Evolutionary conservation across 2,113 vertebrate species (phyloP).

Genomic region (Datnioides undecimradiatus): DNA sequence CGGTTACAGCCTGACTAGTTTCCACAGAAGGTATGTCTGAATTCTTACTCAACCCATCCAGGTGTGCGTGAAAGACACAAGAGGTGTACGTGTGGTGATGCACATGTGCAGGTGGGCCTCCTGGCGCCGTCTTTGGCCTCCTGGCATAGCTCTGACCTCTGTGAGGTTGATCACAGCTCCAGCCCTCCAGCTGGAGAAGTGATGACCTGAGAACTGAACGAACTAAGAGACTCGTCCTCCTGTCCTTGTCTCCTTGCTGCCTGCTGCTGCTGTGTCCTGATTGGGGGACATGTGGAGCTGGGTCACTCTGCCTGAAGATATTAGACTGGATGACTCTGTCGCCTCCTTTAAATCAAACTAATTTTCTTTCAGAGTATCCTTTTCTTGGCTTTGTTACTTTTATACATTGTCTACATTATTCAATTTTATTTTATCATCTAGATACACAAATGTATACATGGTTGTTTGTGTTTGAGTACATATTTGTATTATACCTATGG

Average conservation of each 20-base stretch:
- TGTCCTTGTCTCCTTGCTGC: constrained; percentile 64
- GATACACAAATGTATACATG: neutral
- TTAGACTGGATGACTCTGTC: constrained; percentile 1
- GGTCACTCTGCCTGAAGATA: constrained; percentile 9
- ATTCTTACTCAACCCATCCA: constrained; percentile 66
- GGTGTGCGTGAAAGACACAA: constrained; percentile 48
- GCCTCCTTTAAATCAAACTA: constrained; percentile 19
- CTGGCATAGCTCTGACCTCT: constrained; percentile 66
- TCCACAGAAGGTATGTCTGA: constrained; percentile 58
- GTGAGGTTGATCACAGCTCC: constrained; percentile 55
- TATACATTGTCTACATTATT: neutral
- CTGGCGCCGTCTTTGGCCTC: constrained; percentile 62
- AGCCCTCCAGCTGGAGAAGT: constrained; percentile 78
- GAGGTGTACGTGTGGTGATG: constrained; percentile 20
- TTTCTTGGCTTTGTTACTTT: neutral
- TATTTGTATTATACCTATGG: neutral
- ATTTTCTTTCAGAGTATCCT: neutral
- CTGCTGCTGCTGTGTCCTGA: constrained; percentile 26
- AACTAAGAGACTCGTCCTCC: constrained; percentile 57
- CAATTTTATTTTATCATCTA: neutral
- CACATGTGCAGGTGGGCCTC: constrained; percentile 68
- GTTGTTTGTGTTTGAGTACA: neutral
- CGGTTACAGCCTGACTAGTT: constrained; percentile 54
- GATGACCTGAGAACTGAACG: constrained; percentile 61
- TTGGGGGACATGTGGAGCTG: constrained; percentile 21